Base-by-base conservation (phyloP, 2,888 invertebrate genomes). In the Trilocha varians region DNA sequence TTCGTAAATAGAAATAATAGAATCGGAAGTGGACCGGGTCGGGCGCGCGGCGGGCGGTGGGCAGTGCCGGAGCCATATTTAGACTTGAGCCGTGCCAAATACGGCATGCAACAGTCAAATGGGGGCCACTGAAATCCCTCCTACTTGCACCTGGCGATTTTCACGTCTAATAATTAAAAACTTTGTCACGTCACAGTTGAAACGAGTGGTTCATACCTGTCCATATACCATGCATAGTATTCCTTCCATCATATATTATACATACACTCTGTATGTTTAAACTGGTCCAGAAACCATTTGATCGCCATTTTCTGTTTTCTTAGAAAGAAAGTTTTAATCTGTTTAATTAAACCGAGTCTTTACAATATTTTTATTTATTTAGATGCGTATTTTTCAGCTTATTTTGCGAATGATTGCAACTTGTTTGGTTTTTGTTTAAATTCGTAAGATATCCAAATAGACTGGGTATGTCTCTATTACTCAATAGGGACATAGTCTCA, bases 101-200 rank as follows among this genome's bases (percentile, higher is more conserved):
- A 92, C 89, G 92, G 93, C 87, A 89, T 88, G 70, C 90, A 88
- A 88, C 89, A 88, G 87, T 90, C 92, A 90, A 91, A 91, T 90
- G 91, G 89, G 91, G 92, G 87, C 88, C 90, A 89, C 89, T 88
- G 88, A 89, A 90, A 91, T 91, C 91, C 91, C 91, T 91, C 91
- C 90, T 90, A 77, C 83, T 76, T 70, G 77, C 80, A 78, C 70
- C 78, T 79, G 80, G 74, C 76, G 76, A 79, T 84, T 84, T 85
- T 82, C 83, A 79, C 74, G 73, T 79, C 75, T 80, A 83, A 79
- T 78, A 82, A 82, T 80, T 82, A 80, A 80, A 80, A 84, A 82
- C 73, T 72, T 76, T 77, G 82, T 83, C 83, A 83, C 84, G 79
- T 78, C 62, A 71, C 61, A 63, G 65, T 66, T 67, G 59, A 61